phyloP scores from a whole-genome alignment of 2,888 invertebrate genomes.

The Macrosiphum euphorbiae region DNA sequence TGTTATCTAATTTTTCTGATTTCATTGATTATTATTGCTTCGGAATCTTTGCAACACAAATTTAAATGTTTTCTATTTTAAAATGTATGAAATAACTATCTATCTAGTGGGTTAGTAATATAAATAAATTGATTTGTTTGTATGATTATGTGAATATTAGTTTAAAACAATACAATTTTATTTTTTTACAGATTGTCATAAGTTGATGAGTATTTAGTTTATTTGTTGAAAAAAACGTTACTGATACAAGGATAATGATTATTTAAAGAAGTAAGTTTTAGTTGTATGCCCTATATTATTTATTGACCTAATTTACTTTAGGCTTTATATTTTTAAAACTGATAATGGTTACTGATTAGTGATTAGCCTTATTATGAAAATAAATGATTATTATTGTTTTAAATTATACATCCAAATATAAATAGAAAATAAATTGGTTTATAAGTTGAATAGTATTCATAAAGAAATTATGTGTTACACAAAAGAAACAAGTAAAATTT shows the following conservation, averaged over 20 bases:
- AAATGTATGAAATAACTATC: not conserved
- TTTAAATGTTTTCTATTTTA: not conserved
- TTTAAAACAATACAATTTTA: not conserved
- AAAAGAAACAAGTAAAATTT: not conserved
- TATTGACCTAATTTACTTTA: conserved; percentile 23
- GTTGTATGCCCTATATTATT: not conserved
- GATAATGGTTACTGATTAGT: not conserved
- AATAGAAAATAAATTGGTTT: not conserved
- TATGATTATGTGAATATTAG: not conserved
- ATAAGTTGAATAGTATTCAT: not conserved
- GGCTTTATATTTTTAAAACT: not conserved
- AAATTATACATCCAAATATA: not conserved
- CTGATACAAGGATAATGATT: not conserved
- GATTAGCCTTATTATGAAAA: not conserved
- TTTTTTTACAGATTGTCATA: conserved; percentile 29
- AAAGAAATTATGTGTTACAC: not conserved
- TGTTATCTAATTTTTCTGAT: not conserved
- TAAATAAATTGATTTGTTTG: not conserved
- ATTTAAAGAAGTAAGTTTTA: conserved; percentile 25
- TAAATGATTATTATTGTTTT: not conserved
- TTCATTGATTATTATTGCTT: not conserved
- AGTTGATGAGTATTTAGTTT: not conserved
- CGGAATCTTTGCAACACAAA: not conserved
- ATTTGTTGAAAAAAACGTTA: not conserved
- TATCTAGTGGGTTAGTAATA: not conserved